Evolutionary conservation across 23 tunicate species (phyloP), one percentile per base, ranked within the genome.

Genomic region (Halocynthia roretzi): DNA sequence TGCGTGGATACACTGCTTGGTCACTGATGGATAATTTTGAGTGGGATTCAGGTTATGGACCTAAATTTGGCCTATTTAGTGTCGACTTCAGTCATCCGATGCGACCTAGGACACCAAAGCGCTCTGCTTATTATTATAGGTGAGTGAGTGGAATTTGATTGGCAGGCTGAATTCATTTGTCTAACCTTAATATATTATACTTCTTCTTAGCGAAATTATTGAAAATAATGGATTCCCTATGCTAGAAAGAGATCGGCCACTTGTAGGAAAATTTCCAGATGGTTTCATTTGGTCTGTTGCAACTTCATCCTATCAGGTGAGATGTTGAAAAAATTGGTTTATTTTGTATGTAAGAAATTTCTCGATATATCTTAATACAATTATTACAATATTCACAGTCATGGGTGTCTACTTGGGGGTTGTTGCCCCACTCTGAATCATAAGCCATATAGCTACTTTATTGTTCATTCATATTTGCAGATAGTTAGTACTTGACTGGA

Each of bases 1-100:
- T 92, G 31, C 81, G 88, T 8, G 98, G 92, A 5, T 92, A 92
- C 78, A 92, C 98, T 7, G 98, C 98, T 44, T 92, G 98, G 98
- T 92, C 98, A 10, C 65, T 92, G 79, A 67, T 92, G 87, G 98
- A 92, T 61, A 92, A 92, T 77, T 92, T 92, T 76, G 98, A 92
- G 62, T 92, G 98, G 98, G 52, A 48, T 49, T 80, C 90, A 6
- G 98, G 98, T 52, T 92, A 92, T 72, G 88, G 93, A 62, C 89
- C 93, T 15, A 76, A 92, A 56, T 93, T 93, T 67, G 98, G 98
- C 19, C 76, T 93, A 52, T 92, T 92, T 66, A 86, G 82, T 65
- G 98, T 92, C 52, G 98, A 92, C 75, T 92, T 92, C 71, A 80
- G 86, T 8, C 85, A 92, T 61, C 83, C 78, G n/a, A 15, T 65